Base-by-base conservation (phyloP, 2,888 invertebrate genomes). In the Apamea sordens region DNA sequence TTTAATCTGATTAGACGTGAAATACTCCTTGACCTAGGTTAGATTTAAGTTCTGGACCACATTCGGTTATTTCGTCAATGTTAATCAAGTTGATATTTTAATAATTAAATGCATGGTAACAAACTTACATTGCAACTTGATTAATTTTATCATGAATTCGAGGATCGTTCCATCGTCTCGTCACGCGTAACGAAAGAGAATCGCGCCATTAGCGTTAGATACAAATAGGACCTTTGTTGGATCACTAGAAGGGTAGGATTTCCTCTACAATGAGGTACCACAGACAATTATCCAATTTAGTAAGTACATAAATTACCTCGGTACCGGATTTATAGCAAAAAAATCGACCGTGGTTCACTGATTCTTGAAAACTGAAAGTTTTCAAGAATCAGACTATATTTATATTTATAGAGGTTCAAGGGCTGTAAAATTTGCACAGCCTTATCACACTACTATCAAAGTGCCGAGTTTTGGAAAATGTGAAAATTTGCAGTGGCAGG, bases 1-100 rank as follows among this genome's bases (percentile, higher is more conserved):
- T 85, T 67, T 56, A 69, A 86, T 86, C 88, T 77, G 86, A 87
- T 86, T 75, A 84, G 72, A 86, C 69, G 69, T 68, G 50, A 67
- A 74, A 78, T 36, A 61, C 28, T 65, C 81, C 85, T 84, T 87
- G 87, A 86, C 82, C 87, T 84, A 78, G 78, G 78, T 73, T 44
- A 24, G 41, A 77, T 83, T 70, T 61, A 44, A 68, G 18, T 64
- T 47, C 21, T 61, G 72, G 59, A 82, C 68, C n/a, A 36, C 41
- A 53, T 53, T 72, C 36, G 28, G 41, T 63, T 76, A n/a, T 73
- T 72, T 73, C 0, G 47, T 67, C 47, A 61, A 61, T 73, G 44
- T 28, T 61, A 83, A 44, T 53, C 15, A 53, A 83, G 24, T 47
- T 61, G 18, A 41, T 68, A 32, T 59, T 28, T 24, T 6, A 32